Conservation (phyloP, 2,797 vertebrate genomes). For the Ficedula albicollis region DNA sequence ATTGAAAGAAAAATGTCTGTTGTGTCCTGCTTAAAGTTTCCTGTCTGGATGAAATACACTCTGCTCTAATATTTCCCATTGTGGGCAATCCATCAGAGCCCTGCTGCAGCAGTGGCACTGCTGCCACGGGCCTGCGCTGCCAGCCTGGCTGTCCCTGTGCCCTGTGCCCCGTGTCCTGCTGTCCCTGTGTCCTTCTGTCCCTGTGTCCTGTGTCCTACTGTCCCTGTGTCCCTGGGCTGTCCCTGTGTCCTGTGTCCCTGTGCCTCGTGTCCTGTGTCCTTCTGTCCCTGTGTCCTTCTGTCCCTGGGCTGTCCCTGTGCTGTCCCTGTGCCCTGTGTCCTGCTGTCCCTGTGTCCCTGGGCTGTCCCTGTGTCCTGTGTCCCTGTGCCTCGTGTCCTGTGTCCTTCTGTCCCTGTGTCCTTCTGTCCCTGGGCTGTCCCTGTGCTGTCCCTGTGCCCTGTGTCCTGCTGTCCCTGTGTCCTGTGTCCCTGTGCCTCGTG, state of each 20-base stretch:
- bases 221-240: too few species aligned
- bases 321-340: too few species aligned
- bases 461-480: background rate
- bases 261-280: too few species aligned
- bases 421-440: too few species aligned
- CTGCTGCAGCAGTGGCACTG: rapidly evolving
- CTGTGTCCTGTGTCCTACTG: background rate
- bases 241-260: too few species aligned
- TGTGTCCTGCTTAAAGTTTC: conserved; percentile 41
- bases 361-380: background rate
- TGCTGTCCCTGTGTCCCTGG: too few species aligned
- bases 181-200: background rate
- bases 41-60: conserved; percentile 39
- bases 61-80: background rate
- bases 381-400: too few species aligned
- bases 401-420: background rate
- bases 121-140: background rate
- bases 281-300: too few species aligned
- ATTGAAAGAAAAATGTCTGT: conserved; percentile 47
- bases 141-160: background rate
- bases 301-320: too few species aligned
- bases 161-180: too few species aligned
- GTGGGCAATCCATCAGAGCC: conserved; percentile 10
- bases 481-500: too few species aligned
- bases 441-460: background rate